Evolutionary conservation across 2,888 invertebrate genomes (phyloP).

Genomic region (Serripes groenlandicus): DNA sequence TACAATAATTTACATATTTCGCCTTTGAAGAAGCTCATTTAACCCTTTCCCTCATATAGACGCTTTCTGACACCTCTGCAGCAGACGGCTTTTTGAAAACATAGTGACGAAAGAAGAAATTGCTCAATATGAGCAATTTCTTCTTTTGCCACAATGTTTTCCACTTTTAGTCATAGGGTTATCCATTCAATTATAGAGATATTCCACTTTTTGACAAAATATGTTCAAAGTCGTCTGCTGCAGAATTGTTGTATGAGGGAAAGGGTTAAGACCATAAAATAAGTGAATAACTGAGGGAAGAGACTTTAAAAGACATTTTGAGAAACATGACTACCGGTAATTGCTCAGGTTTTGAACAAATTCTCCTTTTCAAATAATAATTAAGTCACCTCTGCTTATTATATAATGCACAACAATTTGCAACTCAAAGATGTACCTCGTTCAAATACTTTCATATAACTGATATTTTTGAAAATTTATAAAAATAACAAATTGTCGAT

Average conservation of each 20-base stretch:
- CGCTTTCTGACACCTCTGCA: not conserved
- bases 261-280: not conserved
- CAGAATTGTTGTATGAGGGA: not conserved
- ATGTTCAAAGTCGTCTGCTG: not conserved
- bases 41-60: not conserved
- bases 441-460: too few species aligned
- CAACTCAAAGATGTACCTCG: too few species aligned
- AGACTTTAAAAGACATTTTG: not conserved
- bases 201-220: not conserved
- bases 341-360: not conserved
- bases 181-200: too few species aligned
- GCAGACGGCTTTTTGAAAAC: not conserved
- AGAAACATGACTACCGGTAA: not conserved
- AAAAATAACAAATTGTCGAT: too few species aligned
- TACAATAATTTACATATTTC: too few species aligned
- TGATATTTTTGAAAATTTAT: too few species aligned
- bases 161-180: not conserved
- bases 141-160: not conserved
- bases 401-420: too few species aligned
- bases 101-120: not conserved
- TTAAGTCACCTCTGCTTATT: too few species aligned
- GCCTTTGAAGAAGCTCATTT: not conserved
- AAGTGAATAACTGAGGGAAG: not conserved
- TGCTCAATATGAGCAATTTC: constrained; percentile 5
- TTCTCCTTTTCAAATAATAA: not conserved